Evolutionary conservation across 2,797 vertebrate species (phyloP), one percentile per base, ranked within the genome.

Genomic region (Syncerus caffer): DNA sequence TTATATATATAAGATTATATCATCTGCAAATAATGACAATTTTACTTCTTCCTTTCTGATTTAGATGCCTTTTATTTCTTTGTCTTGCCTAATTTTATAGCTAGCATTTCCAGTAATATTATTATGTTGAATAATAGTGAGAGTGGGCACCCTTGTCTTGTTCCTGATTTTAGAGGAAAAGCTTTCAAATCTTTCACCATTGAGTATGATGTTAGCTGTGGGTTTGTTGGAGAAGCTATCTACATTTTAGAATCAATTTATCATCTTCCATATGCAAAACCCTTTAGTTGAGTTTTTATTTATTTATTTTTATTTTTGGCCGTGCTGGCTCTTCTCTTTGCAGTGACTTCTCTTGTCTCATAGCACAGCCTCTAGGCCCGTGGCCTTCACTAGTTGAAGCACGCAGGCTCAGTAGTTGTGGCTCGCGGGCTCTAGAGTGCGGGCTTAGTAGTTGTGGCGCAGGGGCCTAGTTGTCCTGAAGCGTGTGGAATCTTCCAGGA

Each of bases 41-140:
- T 92, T 95, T 31, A 51, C n/a, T 87, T 51, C 74, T 87, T 95
- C 31, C 23, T 95, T 95, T 92, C 15, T 83, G 29, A 34, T 92
- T 60, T 74, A 16, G 51, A 74, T 83, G 42, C n/a, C 57, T 92
- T 87, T 92, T 67, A 67, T 87, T 80, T 82, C 19, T 87, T 92
- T 83, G 60, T 87, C 42, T 87, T 95, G n/a, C 25, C 42, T 95
- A 91, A 50, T 67, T 55, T 34, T 53, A 10, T 90, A 50, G 23
- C 67, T 86, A 71, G 74, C 17, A 58, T 45, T 58, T 86, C 31
- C 10, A 38, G 38, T 64, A 57, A 51, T 58, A 42, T 51, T 64
- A 80, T 51, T 42, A 42, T 58, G 50, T 51, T 51, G 42, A 86
- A 31, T 79, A 78, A 1, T 80, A 21, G 13, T 67, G 19, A 57